Evolutionary conservation across 2,888 invertebrate species (phyloP), one percentile per base, ranked within the genome.

Genomic region (Ichneumon xanthorius): DNA sequence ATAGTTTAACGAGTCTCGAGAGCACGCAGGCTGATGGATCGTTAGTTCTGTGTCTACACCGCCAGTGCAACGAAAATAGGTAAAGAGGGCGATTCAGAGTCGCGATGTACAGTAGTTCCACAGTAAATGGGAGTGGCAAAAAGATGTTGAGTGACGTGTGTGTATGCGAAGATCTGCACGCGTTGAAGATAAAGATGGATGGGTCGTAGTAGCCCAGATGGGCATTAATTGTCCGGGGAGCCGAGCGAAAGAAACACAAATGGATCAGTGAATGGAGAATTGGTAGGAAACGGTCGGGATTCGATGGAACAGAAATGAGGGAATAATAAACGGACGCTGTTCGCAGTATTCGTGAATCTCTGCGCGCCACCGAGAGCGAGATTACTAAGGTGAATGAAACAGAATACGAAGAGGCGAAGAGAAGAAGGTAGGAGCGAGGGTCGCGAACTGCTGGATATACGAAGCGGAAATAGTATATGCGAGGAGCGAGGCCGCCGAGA

Each of bases 191-290:
- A 68, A 70, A 45, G 61, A 68, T 33, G 48, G 11, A 45, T 63
- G 53, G 45, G 63, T 79, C 55, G 16, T 70, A 33, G 80, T 71
- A 73, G 76, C 50, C 79, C 58, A 50, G 45, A 77, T 9, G 61
- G 55, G 67, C 82, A 77, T 40, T 61, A 82, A 85, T 85, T 77
- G 76, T 68, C 71, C 72, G 48, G 48, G 30, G 30, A 53, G 58
- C 30, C 68, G 50, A 75, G 67, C 45, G 76, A 68, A 55, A 53
- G 72, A 80, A 76, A 67, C 53, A 45, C 61, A 76, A 55, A 80
- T 76, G 65, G 79, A 82, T 78, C 75, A 50, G 50, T 40, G 78
- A 85, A 75, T 78, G 73, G 26, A 11, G 58, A 85, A 72, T 67
- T 48, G 65, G 48, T 75, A 55, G 85, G 58, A 78, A 82, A 82